Base-by-base conservation (phyloP, 2,888 invertebrate genomes). In the Drosophila sordidula region DNA sequence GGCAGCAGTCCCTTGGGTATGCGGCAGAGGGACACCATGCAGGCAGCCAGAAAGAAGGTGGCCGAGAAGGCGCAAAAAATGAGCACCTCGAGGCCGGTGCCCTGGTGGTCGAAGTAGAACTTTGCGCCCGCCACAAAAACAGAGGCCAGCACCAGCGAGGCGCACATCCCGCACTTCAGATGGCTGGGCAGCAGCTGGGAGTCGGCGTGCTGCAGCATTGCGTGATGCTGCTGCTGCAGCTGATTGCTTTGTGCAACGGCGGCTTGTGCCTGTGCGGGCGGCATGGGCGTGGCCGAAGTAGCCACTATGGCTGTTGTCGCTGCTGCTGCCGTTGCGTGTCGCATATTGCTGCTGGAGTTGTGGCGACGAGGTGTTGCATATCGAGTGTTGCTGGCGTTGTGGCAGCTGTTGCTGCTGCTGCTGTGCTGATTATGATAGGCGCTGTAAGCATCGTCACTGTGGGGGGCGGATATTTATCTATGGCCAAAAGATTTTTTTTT, bases 91-190 rank as follows among this genome's bases (percentile, higher is more conserved):
- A 94, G 91, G 22, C 94, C 94, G 38, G 93, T 93, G 58, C 93
- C 93, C 91, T 95, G 94, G 80, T 94, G 93, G 88, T 95, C 95
- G 69, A 96, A 95, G 88, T 95, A 96, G 90, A 95, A 95, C 92
- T 95, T 96, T 25, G 95, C 95, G 29, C 95, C 95, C 0, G 95
- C 95, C 50, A 96, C 93, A 87, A 96, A 95, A 38, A 95, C 94
- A 0, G 95, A 94, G 1, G 95, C 94, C 46, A 96, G 90, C 12
- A 95, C 95, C 80, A 96, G 94, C 0, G 95, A 95, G 39, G 95
- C 95, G 93, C 96, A 95, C 93, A 96, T 94, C 56, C 95, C 95
- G 88, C 94, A 95, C 91, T 95, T 95, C 49, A 95, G 91, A 73
- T 95, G 94, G 14, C 94, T 93, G 11, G 90, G 89, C 72, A 90